Evolutionary conservation across 2,888 invertebrate genomes (phyloP).

Genomic region (Dryococelus australis): DNA sequence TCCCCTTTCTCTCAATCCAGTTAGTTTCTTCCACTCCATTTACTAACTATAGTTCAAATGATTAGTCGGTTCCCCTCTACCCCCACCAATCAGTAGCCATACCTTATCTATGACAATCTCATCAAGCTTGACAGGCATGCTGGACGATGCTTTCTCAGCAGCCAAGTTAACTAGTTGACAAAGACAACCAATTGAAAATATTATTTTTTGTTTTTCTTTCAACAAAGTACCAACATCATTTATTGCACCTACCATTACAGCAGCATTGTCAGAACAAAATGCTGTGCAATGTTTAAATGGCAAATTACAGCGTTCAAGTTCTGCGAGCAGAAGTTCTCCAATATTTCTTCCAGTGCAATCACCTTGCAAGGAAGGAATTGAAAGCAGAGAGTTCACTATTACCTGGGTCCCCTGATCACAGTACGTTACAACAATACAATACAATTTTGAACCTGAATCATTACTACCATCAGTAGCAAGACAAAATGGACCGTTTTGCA

Average conservation of each 20-base stretch:
- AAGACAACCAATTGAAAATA: background rate
- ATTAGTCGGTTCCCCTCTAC: no score
- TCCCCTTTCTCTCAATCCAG: no score
- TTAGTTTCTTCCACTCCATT: no score
- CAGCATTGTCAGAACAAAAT: background rate
- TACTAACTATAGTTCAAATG: no score
- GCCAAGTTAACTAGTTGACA: conserved; percentile 3
- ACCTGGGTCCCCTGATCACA: no score
- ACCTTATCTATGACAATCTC: background rate
- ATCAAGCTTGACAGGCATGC: no score
- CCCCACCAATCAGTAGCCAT: no score
- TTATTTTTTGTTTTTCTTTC: background rate
- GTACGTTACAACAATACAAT: background rate
- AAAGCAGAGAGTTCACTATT: no score
- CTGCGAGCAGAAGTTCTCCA: background rate
- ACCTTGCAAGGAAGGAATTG: no score
- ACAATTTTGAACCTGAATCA: background rate
- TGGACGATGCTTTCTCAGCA: no score
- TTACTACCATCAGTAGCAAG: background rate
- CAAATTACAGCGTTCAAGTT: background rate
- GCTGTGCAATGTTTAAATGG: background rate
- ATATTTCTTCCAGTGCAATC: no score
- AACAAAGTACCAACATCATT: background rate
- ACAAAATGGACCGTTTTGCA: background rate
- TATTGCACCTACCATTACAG: background rate